A percentile compares a stretch with the other conserved stretches of the same genome.
phyloP scores from a whole-genome alignment of 2,113 vertebrate species.

The Formicarius rufipectus region DNA sequence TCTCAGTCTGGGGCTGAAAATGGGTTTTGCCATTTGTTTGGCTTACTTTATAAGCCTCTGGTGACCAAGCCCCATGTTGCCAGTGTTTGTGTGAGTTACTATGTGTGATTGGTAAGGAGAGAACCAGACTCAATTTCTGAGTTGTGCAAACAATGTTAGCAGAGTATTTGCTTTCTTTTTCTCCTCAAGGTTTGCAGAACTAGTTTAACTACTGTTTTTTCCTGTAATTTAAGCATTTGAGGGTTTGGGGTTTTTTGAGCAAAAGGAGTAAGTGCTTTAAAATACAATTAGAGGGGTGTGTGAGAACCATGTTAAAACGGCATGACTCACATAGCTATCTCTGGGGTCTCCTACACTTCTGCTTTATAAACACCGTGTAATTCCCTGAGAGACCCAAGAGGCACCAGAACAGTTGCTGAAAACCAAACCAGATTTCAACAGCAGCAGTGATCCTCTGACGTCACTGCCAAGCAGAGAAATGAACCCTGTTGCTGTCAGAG shows the following conservation, averaged over 20 bases:
- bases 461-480: too few relatives aligned
- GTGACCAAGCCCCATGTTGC: background rate
- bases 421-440: rapidly evolving
- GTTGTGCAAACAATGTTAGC: background rate
- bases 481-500: background rate
- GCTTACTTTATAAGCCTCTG: background rate
- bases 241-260: background rate
- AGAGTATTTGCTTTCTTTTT: background rate
- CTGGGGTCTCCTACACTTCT: background rate
- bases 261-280: background rate
- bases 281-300: background rate
- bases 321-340: rapidly evolving
- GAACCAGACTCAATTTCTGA: background rate
- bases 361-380: rapidly evolving
- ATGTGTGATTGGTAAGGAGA: background rate
- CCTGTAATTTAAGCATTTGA: background rate
- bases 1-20: background rate
- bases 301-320: rapidly evolving
- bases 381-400: background rate
- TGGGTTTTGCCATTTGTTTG: background rate
- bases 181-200: background rate
- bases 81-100: conserved; percentile 26
- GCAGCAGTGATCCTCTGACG: background rate
- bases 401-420: too few relatives aligned
- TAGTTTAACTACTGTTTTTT: background rate